phyloP scores from a whole-genome alignment of 1,140 invertebrate species.

The Harpegnathos saltator region DNA sequence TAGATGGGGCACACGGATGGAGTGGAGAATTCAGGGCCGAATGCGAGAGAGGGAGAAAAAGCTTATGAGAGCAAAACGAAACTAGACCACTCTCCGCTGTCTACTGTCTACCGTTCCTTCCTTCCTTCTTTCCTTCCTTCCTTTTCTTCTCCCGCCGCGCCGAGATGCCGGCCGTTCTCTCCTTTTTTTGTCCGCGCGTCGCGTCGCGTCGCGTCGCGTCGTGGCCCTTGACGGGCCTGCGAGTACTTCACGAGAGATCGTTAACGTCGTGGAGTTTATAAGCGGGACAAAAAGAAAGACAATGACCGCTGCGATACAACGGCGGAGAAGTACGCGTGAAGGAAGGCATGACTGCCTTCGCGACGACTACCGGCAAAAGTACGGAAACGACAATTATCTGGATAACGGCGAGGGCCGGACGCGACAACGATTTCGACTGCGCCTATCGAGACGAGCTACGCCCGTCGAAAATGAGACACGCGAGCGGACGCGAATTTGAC shows the following conservation, averaged over 20 bases:
- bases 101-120: constrained; percentile 49
- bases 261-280: constrained; percentile 58
- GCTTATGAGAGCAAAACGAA: constrained; percentile 44
- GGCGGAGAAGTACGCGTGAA: constrained; percentile 14
- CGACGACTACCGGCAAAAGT: background rate
- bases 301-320: constrained; percentile 21
- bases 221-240: constrained; percentile 44
- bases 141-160: constrained; percentile 17
- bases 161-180: constrained; percentile 35
- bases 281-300: constrained; percentile 34
- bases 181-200: constrained; percentile 50
- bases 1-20: background rate
- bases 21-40: constrained; percentile 9
- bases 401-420: background rate
- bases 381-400: background rate
- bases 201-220: constrained; percentile 55
- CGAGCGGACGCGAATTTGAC: too few relatives aligned
- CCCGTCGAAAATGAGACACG: too few relatives aligned
- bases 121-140: too few relatives aligned
- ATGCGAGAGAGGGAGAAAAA: background rate
- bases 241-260: constrained; percentile 68
- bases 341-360: background rate
- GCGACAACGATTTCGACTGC: too few relatives aligned
- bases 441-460: too few relatives aligned
- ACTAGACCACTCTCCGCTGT: constrained; percentile 67